phyloP scores from a whole-genome alignment of 2,888 invertebrate genomes.

The Stenolophus ochropezus region DNA sequence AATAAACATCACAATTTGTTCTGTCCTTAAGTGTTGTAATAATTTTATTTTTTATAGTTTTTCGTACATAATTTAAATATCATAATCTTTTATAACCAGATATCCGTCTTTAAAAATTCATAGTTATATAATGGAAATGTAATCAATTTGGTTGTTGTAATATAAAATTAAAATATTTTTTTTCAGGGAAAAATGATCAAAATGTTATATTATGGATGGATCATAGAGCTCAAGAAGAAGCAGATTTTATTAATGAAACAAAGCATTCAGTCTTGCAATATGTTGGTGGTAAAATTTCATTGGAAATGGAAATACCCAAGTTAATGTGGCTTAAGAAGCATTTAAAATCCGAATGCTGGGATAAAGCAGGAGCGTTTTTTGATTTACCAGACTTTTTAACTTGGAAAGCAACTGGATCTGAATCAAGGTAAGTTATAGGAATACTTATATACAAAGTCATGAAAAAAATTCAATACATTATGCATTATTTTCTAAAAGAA shows the following conservation, averaged over 20 bases:
- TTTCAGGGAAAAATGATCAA: slow-evolving; percentile 79
- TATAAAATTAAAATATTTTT: not conserved
- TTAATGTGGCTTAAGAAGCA: slow-evolving; percentile 92
- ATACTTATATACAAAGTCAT: too few species aligned
- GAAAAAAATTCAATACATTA: not conserved
- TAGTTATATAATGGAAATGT: too few species aligned
- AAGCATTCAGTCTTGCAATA: slow-evolving; percentile 86
- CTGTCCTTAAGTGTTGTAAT: too few species aligned
- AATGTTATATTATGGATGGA: slow-evolving; percentile 96
- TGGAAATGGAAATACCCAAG: slow-evolving; percentile 98
- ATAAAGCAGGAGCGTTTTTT: slow-evolving; percentile 84
- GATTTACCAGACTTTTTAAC: slow-evolving; percentile 96
- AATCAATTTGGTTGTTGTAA: too few species aligned
- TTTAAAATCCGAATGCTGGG: slow-evolving; percentile 79
- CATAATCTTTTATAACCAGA: too few species aligned
- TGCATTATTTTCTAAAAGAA: not conserved
- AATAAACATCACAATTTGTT: too few species aligned
- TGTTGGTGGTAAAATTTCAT: slow-evolving; percentile 93
- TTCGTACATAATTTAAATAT: too few species aligned
- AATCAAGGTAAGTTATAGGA: slow-evolving; percentile 75
- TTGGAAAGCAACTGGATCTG: slow-evolving; percentile 89
- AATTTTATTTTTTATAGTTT: too few species aligned
- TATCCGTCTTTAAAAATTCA: too few species aligned
- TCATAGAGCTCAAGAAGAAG: slow-evolving; percentile 88
- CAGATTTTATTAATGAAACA: slow-evolving; percentile 85